Conservation (phyloP, 1,140 invertebrate species). For the Leptinotarsa texana region DNA sequence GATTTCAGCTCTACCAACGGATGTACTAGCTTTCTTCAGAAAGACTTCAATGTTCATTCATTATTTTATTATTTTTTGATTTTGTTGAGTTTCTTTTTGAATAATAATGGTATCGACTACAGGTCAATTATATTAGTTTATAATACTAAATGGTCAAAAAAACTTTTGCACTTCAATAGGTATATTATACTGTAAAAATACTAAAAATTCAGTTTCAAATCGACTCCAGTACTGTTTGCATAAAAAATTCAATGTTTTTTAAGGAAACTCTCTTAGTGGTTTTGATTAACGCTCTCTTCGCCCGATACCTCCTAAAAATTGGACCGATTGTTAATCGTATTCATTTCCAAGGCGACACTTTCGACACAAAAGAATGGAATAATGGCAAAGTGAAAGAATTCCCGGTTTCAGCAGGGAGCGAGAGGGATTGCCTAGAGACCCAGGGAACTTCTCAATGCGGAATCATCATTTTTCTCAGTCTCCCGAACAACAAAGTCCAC, state of each 20-base stretch:
- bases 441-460: constrained; percentile 53
- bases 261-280: background rate
- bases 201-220: too few relatives aligned
- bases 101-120: too few relatives aligned
- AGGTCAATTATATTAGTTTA: too few relatives aligned
- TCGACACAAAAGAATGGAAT: constrained; percentile 44
- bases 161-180: too few relatives aligned
- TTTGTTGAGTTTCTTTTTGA: too few relatives aligned
- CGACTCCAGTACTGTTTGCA: too few relatives aligned
- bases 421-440: constrained; percentile 48
- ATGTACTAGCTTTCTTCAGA: too few relatives aligned
- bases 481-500: constrained; percentile 58
- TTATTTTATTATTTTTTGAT: too few relatives aligned
- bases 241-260: background rate
- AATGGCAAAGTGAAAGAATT: constrained; percentile 45
- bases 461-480: constrained; percentile 59
- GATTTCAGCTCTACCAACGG: too few relatives aligned
- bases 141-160: too few relatives aligned
- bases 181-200: too few relatives aligned
- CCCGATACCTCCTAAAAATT: constrained; percentile 15
- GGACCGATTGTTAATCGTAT: constrained; percentile 23
- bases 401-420: constrained; percentile 40
- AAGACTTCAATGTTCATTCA: too few relatives aligned
- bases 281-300: constrained; percentile 14
- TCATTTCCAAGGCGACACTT: constrained; percentile 28